phyloP scores from a whole-genome alignment of 1,140 invertebrate genomes.

The Holcopasites calliopsidis region DNA sequence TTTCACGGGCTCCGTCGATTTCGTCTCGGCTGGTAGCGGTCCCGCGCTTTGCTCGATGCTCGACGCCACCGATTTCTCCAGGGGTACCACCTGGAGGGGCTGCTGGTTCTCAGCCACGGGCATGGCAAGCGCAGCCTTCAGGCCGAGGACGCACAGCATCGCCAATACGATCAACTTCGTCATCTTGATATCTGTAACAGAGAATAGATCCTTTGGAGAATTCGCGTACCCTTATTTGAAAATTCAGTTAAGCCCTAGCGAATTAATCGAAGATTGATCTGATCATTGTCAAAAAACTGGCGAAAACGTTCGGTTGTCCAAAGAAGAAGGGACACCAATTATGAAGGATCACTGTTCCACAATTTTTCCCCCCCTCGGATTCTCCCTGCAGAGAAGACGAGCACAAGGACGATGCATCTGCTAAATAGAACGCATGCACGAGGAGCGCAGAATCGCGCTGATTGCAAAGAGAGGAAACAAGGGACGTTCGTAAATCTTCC shows the following conservation, averaged over 20 bases:
- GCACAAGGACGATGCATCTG: too few species aligned
- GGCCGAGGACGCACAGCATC: constrained; percentile 67
- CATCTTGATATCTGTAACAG: constrained; percentile 65
- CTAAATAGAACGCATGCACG: too few species aligned
- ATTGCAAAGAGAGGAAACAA: constrained; percentile 56
- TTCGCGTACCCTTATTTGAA: too few species aligned
- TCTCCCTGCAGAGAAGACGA: too few species aligned
- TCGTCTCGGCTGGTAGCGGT: not conserved
- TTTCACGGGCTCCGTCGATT: not conserved
- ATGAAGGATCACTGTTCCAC: too few species aligned
- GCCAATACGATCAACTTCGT: constrained; percentile 66
- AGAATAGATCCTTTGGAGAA: not conserved
- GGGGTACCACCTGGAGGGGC: constrained; percentile 40
- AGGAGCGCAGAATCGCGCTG: too few species aligned
- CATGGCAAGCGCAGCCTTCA: constrained; percentile 63
- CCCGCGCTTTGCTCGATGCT: not conserved
- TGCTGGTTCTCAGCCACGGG: constrained; percentile 66
- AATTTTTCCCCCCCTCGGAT: too few species aligned
- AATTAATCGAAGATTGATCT: too few species aligned
- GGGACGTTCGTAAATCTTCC: constrained; percentile 47
- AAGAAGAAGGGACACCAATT: too few species aligned
- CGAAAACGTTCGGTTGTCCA: too few species aligned
- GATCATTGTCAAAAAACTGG: too few species aligned
- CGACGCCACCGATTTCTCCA: constrained; percentile 49
- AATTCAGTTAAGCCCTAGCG: too few species aligned